A percentile compares a stretch with the other conserved stretches of the same genome.
Evolutionary conservation across 2,797 vertebrate species (phyloP).

Genomic region (Chaenodraco wilsoni): DNA sequence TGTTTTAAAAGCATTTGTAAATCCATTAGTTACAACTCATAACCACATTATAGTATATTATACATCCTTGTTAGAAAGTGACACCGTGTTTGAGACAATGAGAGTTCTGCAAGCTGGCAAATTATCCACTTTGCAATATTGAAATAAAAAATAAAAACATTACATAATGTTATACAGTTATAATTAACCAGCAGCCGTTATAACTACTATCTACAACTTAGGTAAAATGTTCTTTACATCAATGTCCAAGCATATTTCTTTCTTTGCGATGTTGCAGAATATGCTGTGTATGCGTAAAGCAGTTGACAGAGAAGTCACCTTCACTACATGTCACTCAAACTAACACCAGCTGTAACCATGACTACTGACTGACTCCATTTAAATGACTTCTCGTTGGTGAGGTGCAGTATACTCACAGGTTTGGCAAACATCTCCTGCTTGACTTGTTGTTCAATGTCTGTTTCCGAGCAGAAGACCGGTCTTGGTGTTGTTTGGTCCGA

Average conservation of each 20-base stretch:
- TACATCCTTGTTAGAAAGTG: background rate
- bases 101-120: background rate
- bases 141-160: background rate
- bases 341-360: background rate
- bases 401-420: conserved; percentile 69
- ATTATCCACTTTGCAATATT: background rate
- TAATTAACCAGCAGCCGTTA: background rate
- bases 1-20: background rate
- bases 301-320: background rate
- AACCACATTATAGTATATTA: background rate
- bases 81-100: background rate
- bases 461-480: background rate
- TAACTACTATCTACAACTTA: background rate
- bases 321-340: conserved; percentile 9
- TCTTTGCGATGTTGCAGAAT: background rate
- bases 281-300: background rate
- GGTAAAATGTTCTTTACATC: background rate
- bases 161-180: background rate
- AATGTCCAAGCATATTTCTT: background rate
- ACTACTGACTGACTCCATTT: background rate
- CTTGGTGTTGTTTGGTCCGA: conserved; percentile 5
- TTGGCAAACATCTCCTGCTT: conserved; percentile 62
- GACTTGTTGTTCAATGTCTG: conserved; percentile 56
- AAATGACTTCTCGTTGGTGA: background rate
- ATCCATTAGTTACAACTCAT: background rate